Evolutionary conservation across 1,140 invertebrate species (phyloP), one percentile per base, ranked within the genome.

Genomic region (Heliconius eleuchia): DNA sequence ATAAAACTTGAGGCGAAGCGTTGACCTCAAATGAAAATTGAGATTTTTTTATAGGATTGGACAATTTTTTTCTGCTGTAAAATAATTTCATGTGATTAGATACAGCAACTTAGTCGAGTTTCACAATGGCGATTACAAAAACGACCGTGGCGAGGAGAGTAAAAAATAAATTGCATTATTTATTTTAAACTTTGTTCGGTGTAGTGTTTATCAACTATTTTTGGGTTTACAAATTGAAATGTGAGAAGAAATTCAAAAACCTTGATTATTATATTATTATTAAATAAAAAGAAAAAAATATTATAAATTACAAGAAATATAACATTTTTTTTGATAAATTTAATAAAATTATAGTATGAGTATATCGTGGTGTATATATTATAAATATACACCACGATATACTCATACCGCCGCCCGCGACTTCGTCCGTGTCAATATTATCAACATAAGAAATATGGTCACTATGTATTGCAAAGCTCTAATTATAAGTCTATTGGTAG

Each of bases 1-100:
- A 71, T 77, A 72, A 77, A 76, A 76, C 57, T 76, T 46, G 76
- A 76, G 74, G 66, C 9, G 23, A 71, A 71, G 23, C 75, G 46
- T 77, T 72, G 76, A 71, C 76, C 76, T 42, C 42, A 72, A 42
- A 77, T 77, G 70, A 77, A 75, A 81, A 39, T 78, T 72, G 16
- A 66, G 19, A 50, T 73, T 79, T 82, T 46, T 82, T 80, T 82
- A 66, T 71, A 18, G 27, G 46, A 72, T 78, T 52, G 76, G 78
- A 82, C 81, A 82, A 77, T 80, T 82, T 77, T 79, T 66, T 66
- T 66, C 60, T 30, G n/a, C 78, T 72, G 79, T 80, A 77, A 75
- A 77, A 82, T 82, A 82, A 82, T 82, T 80, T 82, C 78, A 80
- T 75, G 76, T 78, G 75, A 82, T 82, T 82, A 74, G 81, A 71